Evolutionary conservation across 2,797 vertebrate genomes (phyloP), one percentile per base, ranked within the genome.

Genomic region (Pseudochirops cupreus): DNA sequence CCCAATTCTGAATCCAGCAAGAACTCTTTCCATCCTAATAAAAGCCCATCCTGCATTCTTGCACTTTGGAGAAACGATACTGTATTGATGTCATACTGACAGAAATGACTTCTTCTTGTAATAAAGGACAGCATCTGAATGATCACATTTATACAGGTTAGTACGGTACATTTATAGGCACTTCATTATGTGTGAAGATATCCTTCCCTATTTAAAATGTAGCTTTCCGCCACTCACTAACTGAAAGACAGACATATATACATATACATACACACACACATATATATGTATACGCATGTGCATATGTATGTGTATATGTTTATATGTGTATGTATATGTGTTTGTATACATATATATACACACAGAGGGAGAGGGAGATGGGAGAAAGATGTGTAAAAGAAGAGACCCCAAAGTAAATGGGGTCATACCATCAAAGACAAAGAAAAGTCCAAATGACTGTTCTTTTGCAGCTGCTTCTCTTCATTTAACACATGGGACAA

Each of bases 231-330:
- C 56, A 93, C 90, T 26, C 28, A 31, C 24, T 91, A 89, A 53
- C 7, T 0, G 0, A 56, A n/a, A 67, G 12, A 6, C 10, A 13
- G 91, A 39, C n/a, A 33, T 1, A 4, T 21, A 56, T 56, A 21
- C 18, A 16, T 56, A 56, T 56, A 56, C 18, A 56, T 56, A 16
- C 56, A 52, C 52, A 52, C 52, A 52, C 3, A 5, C 18, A 18
- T 18, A 24, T 21, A 56, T 56, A 24, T 56, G 21, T 24, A 21
- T 21, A 21, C 5, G 0, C 18, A 24, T 56, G 5, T 56, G 56
- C 13, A 56, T 14, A 4, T 56, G 56, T 56, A 2, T 14, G 16
- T 56, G 56, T 56, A 2, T 56, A 56, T 56, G 55, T 56, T 0
- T 56, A 56, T 21, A 56, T 21, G 2, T 18, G 0, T 21, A 3